Conservation (phyloP, 2,113 vertebrate species). For the Pristiophorus japonicus region DNA sequence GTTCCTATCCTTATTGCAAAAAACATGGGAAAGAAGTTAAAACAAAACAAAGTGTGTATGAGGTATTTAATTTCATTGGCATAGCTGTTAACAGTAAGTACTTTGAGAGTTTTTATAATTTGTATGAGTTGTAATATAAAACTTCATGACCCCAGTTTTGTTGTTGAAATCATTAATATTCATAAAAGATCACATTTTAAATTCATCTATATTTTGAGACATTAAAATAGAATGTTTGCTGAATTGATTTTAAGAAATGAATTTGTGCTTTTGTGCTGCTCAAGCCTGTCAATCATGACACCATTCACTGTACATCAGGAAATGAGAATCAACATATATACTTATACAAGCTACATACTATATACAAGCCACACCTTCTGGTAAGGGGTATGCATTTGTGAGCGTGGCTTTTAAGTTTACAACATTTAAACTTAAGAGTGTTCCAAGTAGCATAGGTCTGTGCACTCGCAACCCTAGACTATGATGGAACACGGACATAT, state of each 20-base stretch:
- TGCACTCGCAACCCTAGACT: background rate
- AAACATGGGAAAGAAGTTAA: background rate
- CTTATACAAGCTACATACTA: background rate
- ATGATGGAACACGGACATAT: background rate
- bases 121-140: background rate
- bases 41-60: background rate
- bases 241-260: background rate
- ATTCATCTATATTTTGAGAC: background rate
- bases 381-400: background rate
- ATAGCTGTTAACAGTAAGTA: background rate
- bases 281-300: background rate
- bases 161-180: background rate
- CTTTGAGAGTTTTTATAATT: background rate
- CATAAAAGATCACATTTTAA: background rate
- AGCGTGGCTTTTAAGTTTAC: background rate
- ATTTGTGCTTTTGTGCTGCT: background rate
- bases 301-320: background rate
- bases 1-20: background rate
- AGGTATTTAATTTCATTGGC: background rate
- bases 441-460: background rate
- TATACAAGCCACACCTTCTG: background rate
- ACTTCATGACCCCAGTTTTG: background rate
- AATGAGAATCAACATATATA: background rate
- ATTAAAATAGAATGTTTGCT: background rate
- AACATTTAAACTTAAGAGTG: background rate